phyloP scores from a whole-genome alignment of 2,888 invertebrate species.

The Lepas anatifera region DNA sequence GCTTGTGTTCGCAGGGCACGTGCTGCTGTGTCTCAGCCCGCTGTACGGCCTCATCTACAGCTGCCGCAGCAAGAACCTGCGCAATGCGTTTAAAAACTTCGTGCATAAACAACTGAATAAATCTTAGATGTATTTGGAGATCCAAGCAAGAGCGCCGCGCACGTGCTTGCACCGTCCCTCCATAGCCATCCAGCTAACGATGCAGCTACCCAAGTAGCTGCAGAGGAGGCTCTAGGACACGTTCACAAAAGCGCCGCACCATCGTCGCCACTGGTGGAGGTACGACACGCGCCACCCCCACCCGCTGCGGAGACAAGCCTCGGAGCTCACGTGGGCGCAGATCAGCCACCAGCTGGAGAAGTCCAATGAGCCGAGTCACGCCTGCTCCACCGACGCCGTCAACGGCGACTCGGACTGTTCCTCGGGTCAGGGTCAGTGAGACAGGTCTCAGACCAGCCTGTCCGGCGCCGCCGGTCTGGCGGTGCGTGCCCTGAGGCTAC shows the following conservation, averaged over 20 bases:
- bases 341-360: neutral
- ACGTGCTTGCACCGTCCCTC: constrained; percentile 4
- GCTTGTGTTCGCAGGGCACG: neutral
- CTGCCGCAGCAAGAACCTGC: constrained; percentile 1
- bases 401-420: neutral
- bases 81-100: neutral
- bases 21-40: neutral
- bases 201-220: constrained; percentile 3
- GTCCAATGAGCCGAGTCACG: neutral
- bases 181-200: constrained; percentile 2
- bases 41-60: neutral
- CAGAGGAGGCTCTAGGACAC: neutral
- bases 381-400: constrained; percentile 3
- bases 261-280: neutral
- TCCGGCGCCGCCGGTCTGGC: neutral
- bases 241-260: neutral
- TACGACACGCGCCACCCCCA: neutral
- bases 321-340: constrained; percentile 8
- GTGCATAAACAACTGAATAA: neutral
- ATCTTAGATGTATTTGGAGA: constrained; percentile 11
- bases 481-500: neutral
- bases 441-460: neutral
- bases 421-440: neutral
- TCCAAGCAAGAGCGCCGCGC: neutral
- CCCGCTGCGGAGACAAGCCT: neutral